Evolutionary conservation across 2,888 invertebrate species (phyloP), one percentile per base, ranked within the genome.

Genomic region (Ochropacha duplaris): DNA sequence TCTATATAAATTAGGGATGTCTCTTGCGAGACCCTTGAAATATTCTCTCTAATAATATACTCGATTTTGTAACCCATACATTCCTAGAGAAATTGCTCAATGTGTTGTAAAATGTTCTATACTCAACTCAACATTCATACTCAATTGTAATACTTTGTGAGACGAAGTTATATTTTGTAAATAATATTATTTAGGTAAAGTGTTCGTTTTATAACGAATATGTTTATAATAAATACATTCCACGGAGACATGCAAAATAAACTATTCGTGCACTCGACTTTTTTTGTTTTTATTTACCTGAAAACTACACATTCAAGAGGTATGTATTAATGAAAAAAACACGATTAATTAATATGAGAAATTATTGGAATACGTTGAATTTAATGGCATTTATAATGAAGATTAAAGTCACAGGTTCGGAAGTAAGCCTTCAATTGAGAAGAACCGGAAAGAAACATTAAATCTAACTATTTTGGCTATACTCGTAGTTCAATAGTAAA

Each of bases 221-320:
- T 83, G 80, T 83, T 83, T 87, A 85, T 86, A 81, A 81, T 77
- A 76, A 79, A 84, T 81, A 74, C 81, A 87, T 87, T 88, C 82
- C 87, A 86, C 81, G 81, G 77, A 83, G 79, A 84, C 86, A 86
- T 90, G 89, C 88, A 90, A 90, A 91, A 90, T 90, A 90, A 90
- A 91, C 78, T 88, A 84, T 85, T 85, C 78, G 84, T 86, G 90
- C 91, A 91, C 90, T 90, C 86, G 88, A 86, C 55, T 44, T 65
- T 79, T 82, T 81, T 82, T 71, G 69, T 69, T 36, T 54, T 51
- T 50, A 11, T 24, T 31, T 31, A 14, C 34, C 52, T n/a, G 4
- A 22, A n/a, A n/a, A n/a, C n/a, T n/a, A n/a, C n/a, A n/a, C n/a
- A n/a, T n/a, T n/a, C n/a, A n/a, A n/a, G n/a, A n/a, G n/a, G 24